Evolutionary conservation across 2,888 invertebrate species (phyloP).

Genomic region (Noctua pronuba): DNA sequence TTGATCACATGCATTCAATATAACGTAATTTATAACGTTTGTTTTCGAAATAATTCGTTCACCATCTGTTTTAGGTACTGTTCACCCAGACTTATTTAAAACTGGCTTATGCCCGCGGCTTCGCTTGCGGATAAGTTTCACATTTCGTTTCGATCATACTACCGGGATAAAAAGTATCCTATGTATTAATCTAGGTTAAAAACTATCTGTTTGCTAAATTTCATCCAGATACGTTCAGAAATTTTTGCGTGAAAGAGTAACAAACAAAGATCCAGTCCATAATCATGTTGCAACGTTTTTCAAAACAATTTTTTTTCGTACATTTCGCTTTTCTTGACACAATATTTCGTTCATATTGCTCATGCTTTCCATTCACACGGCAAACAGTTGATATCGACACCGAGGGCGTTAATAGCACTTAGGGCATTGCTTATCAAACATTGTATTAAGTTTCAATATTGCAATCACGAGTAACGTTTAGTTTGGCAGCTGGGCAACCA

Average conservation of each 20-base stretch:
- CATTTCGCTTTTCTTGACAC: neutral
- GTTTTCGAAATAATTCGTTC: slow-evolving; percentile 3
- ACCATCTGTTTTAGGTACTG: slow-evolving; percentile 14
- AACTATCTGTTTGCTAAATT: no score
- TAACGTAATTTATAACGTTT: slow-evolving; percentile 36
- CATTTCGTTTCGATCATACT: no score
- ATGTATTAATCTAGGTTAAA: no score
- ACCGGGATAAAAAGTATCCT: no score
- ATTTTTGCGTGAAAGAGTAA: no score
- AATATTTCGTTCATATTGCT: slow-evolving; percentile 12
- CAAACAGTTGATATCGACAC: slow-evolving; percentile 64
- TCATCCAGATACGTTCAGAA: no score
- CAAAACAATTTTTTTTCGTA: no score
- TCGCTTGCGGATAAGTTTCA: no score
- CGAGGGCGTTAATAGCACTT: slow-evolving; percentile 56
- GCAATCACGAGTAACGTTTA: slow-evolving; percentile 43
- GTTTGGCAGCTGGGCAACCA: slow-evolving; percentile 5
- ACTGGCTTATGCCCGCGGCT: no score
- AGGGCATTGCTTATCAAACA: slow-evolving; percentile 63
- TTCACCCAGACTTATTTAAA: no score
- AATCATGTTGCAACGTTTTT: neutral
- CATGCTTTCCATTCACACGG: slow-evolving; percentile 35
- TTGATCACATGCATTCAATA: slow-evolving; percentile 35
- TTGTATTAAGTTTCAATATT: slow-evolving; percentile 61
- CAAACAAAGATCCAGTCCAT: no score